Evolutionary conservation across 2,888 invertebrate species (phyloP).

Genomic region (Anoplius nigerrimus): DNA sequence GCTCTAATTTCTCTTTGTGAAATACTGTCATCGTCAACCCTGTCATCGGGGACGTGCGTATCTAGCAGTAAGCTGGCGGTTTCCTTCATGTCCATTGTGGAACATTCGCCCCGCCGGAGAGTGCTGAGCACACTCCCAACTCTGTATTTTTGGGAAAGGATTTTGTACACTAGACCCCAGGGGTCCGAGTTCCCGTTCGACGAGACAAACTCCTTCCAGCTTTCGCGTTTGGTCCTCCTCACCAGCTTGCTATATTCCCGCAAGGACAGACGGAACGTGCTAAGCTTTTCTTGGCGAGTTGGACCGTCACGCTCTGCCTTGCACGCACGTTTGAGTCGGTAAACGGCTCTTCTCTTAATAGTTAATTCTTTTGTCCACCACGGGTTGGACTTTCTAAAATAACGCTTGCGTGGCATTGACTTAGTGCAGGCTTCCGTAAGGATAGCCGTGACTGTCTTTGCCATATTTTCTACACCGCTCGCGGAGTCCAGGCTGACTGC

Average conservation of each 20-base stretch:
- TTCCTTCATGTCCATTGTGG: slow-evolving; percentile 20
- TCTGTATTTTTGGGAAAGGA: slow-evolving; percentile 25
- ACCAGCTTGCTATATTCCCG: slow-evolving; percentile 18
- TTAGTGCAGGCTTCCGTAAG: neutral
- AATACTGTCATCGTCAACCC: neutral
- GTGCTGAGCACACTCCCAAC: slow-evolving; percentile 26
- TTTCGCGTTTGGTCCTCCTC: slow-evolving; percentile 16
- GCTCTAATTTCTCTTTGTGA: neutral
- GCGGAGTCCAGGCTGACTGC: neutral
- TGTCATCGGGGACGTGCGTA: slow-evolving; percentile 22
- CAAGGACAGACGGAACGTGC: neutral
- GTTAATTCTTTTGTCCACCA: slow-evolving; percentile 21
- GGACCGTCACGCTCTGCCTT: neutral
- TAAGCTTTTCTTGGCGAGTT: neutral
- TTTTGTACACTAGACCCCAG: slow-evolving; percentile 43
- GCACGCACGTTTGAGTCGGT: neutral
- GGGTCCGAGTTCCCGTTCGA: slow-evolving; percentile 35
- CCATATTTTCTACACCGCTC: neutral
- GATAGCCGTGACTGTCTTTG: neutral
- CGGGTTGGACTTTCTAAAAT: slow-evolving; percentile 4
- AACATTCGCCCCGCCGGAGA: slow-evolving; percentile 4
- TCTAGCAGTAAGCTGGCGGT: slow-evolving; percentile 30
- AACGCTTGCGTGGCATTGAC: slow-evolving; percentile 4
- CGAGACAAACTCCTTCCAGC: slow-evolving; percentile 31
- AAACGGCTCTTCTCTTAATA: neutral